Conservation (phyloP, 1,140 invertebrate species). For the Zeugodacus cucurbitae region DNA sequence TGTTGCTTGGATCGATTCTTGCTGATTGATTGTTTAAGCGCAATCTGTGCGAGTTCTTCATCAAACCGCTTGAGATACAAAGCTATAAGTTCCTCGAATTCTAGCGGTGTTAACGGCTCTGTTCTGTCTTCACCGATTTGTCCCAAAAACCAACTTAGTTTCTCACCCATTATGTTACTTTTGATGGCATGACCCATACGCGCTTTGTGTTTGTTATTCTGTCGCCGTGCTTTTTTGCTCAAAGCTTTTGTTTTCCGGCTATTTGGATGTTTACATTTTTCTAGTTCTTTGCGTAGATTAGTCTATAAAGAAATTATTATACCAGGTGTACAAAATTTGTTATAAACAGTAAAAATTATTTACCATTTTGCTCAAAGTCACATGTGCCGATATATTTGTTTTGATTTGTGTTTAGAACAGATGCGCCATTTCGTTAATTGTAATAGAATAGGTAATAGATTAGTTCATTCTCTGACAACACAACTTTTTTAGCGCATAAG, state of each 20-base stretch:
- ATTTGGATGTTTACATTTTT: constrained; percentile 80
- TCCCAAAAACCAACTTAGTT: constrained; percentile 77
- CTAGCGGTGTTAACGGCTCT: constrained; percentile 69
- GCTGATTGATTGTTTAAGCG: constrained; percentile 78
- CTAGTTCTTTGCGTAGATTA: constrained; percentile 67
- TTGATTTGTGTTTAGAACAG: neutral
- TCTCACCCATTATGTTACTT: constrained; percentile 77
- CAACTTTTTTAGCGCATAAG: too few species aligned
- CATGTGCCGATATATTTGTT: constrained; percentile 38
- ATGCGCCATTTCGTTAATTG: neutral
- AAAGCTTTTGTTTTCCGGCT: constrained; percentile 79
- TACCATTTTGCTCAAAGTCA: constrained; percentile 42
- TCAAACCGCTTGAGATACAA: constrained; percentile 73
- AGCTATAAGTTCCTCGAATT: constrained; percentile 71
- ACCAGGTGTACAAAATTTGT: neutral
- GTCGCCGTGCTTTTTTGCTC: constrained; percentile 74
- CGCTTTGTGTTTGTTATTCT: constrained; percentile 72
- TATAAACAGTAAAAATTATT: neutral
- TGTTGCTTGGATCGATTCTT: constrained; percentile 76
- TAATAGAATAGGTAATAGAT: neutral
- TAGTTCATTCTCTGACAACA: too few species aligned
- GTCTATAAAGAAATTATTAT: constrained; percentile 48
- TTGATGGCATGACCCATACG: constrained; percentile 75
- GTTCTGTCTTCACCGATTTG: constrained; percentile 69
- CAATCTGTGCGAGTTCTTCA: constrained; percentile 81